phyloP scores from a whole-genome alignment of 2,888 invertebrate genomes.

The Acanthosepion esculentum region DNA sequence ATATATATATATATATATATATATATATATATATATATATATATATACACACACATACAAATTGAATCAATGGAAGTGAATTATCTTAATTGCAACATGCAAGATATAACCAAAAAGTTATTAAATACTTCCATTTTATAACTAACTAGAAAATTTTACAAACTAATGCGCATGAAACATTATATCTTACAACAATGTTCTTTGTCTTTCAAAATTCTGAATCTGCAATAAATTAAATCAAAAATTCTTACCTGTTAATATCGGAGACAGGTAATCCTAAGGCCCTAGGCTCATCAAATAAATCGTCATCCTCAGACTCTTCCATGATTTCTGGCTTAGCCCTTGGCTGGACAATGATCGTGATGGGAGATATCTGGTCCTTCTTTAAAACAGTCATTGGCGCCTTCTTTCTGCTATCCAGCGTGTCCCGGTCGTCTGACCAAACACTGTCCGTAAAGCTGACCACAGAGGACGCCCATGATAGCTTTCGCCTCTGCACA shows the following conservation, averaged over 20 bases:
- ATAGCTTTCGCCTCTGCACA: constrained; percentile 51
- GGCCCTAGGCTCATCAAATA: constrained; percentile 64
- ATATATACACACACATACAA: no score
- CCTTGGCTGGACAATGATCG: constrained; percentile 46
- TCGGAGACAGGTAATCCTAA: constrained; percentile 71
- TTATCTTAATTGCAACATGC: no score
- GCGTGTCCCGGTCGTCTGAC: constrained; percentile 63
- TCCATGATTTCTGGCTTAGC: constrained; percentile 47
- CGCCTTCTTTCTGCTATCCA: constrained; percentile 48
- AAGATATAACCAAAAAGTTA: no score
- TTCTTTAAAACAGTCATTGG: constrained; percentile 54
- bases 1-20: no score
- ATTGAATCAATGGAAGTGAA: no score
- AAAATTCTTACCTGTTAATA: constrained; percentile 55
- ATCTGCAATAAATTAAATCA: background rate
- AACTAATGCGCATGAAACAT: no score
- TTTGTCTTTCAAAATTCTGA: no score
- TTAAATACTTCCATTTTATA: no score
- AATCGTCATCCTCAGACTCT: constrained; percentile 59
- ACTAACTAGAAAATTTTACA: no score
- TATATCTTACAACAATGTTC: no score
- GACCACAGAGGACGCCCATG: constrained; percentile 62
- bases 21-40: no score
- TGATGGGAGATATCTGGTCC: constrained; percentile 51
- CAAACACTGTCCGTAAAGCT: constrained; percentile 70